Evolutionary conservation across 1,140 invertebrate genomes (phyloP).

Genomic region (Ceratoteleas bidentatus): DNA sequence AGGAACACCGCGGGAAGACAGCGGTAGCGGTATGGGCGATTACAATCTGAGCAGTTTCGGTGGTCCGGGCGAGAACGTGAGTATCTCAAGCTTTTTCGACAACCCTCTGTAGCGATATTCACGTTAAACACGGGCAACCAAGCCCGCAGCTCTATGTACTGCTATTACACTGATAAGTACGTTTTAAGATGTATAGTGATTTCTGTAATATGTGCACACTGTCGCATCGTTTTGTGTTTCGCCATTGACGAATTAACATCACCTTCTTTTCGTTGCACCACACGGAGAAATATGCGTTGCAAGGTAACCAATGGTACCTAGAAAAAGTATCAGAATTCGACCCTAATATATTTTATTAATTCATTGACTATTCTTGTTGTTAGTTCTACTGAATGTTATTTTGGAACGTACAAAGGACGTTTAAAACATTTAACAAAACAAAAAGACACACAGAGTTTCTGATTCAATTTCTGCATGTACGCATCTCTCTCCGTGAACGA

Average conservation of each 20-base stretch:
- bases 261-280: conserved; percentile 46
- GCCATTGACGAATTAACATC: conserved; percentile 50
- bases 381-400: too few species aligned
- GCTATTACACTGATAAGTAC: conserved; percentile 63
- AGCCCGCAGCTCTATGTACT: conserved; percentile 43
- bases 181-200: conserved; percentile 54
- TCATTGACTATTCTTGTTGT: too few species aligned
- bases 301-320: too few species aligned
- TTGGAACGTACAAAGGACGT: too few species aligned
- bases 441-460: too few species aligned
- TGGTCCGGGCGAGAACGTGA: conserved; percentile 89
- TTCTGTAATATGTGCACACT: conserved; percentile 51
- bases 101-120: conserved; percentile 61
- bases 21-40: conserved; percentile 95
- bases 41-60: conserved; percentile 95
- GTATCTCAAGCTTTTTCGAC: conserved; percentile 79
- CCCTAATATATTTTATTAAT: too few species aligned
- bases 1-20: conserved; percentile 87
- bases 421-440: too few species aligned
- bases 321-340: too few species aligned
- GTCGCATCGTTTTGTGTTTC: conserved; percentile 51
- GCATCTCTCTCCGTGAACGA: too few species aligned
- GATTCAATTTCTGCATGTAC: too few species aligned
- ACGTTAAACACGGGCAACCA: conserved; percentile 27
- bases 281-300: too few species aligned